Base-by-base conservation (phyloP, 2,888 invertebrate species). In the Parnassius orleans region DNA sequence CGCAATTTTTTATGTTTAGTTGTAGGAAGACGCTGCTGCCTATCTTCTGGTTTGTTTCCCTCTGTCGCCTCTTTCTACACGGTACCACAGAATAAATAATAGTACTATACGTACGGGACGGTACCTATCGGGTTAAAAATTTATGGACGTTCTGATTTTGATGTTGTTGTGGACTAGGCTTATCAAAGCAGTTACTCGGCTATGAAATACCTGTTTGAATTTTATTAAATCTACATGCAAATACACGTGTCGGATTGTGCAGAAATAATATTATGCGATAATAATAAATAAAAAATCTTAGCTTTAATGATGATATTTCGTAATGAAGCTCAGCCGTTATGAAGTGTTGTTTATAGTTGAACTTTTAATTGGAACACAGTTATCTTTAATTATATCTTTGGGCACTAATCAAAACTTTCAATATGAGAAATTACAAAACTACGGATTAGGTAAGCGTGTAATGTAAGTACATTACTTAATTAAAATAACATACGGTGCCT, bases 371-470 rank as follows among this genome's bases (percentile, higher is more conserved):
- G 14, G 15, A 15, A 14, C 53, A 11, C 55, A 58, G 52, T 57
- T 70, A 70, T 65, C n/a, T 12, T 50, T 43, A 9, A 14, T 42
- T 9, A 12, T 12, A 2, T 10, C 54, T 10, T 15, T 44, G 24
- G 14, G 14, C 14, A 15, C 19, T 15, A 70, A 74, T 67, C 71
- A 78, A 66, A 76, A 66, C 50, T 83, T 68, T 72, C 68, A 69
- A 56, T 83, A 79, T 71, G 86, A 81, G 65, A 77, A 75, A 59
- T 69, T 73, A 61, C 74, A 80, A 60, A 72, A 71, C 46, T 77
- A 67, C 64, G 74, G 76, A 50, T 61, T 73, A 47, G 78, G 80
- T 61, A 76, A 66, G 59, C 72, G 72, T n/a, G 14, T 69, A 12
- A 71, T 78, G 85, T 84, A 65, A 83, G 84, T 83, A 69, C 3